These are phyloP conservation scores for Notodonta dromedarius DNA, from an alignment of 2,888 invertebrate genomes.

Conservation along the genomic window DNA sequence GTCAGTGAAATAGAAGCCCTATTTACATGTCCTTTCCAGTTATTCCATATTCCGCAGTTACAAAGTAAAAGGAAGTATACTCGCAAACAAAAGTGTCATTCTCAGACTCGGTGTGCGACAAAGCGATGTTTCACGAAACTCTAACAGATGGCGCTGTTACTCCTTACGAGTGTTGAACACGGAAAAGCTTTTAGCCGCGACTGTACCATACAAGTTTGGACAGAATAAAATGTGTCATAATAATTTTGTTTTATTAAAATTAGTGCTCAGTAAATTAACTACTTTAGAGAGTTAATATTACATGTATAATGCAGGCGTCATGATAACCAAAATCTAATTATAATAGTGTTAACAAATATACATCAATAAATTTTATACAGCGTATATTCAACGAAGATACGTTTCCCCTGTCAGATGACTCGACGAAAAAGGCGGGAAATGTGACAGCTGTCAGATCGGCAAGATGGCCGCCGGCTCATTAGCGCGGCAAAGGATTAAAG, in stretches of 20 bases:
- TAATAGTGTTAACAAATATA: no score
- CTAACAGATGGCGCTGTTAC: not conserved
- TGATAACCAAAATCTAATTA: no score
- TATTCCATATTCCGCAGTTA: no score
- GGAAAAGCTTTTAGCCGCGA: not conserved
- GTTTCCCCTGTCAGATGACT: constrained; percentile 26
- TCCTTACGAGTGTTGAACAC: not conserved
- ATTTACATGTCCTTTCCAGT: no score
- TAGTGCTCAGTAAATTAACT: no score
- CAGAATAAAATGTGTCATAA: not conserved
- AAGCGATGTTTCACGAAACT: not conserved
- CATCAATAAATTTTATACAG: no score
- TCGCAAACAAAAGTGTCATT: not conserved
- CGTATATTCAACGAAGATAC: not conserved
- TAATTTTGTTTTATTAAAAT: no score
- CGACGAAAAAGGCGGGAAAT: constrained; percentile 37
- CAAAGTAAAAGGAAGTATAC: no score
- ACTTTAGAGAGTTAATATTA: no score
- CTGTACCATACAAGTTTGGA: not conserved
- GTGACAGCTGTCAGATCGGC: constrained; percentile 47
- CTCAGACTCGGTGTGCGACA: not conserved
- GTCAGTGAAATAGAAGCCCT: no score
- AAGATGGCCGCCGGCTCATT: constrained; percentile 49
- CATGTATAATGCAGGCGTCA: no score
- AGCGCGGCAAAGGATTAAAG: constrained; percentile 42